Evolutionary conservation across 2,888 invertebrate species (phyloP), one percentile per base, ranked within the genome.

Genomic region (Globia sparganii): DNA sequence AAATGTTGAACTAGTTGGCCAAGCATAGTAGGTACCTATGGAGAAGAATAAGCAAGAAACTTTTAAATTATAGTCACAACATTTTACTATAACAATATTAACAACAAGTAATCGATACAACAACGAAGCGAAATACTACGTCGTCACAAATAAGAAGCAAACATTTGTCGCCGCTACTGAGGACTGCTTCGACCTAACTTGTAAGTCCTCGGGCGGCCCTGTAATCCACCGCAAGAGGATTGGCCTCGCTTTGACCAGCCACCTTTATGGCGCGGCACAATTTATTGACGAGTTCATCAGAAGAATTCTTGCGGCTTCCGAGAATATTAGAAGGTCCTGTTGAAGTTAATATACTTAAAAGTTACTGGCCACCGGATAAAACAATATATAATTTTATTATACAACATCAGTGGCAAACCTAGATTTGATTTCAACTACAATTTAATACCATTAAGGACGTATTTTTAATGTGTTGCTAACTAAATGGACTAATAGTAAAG

Each of bases 191-290:
- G 58, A 46, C 64, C 46, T 15, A 65, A 81, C 75, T 78, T 64
- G 56, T 77, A 84, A 81, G 85, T 72, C 81, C 66, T 80, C 69
- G 53, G 71, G 34, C 59, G 67, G 61, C 49, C 37, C 53, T 70
- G 81, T 81, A 81, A 85, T 78, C 81, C 74, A 62, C 81, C 81
- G 74, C 83, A 84, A 83, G 84, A 78, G 85, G 81, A 85, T 81
- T 81, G 61, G 34, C 37, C 49, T 9, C 65, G 72, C 85, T 80
- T 76, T 84, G 83, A 84, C 71, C 81, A 69, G 74, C 61, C 68
- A 83, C 80, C 84, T 76, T 78, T 64, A 70, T 70, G 66, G 56
- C 28, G 62, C 34, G 59, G 80, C 62, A 21, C 77, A 83, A 73
- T 77, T 77, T 64, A 84, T 31, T 46, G 56, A 80, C 56, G 72